Base-by-base conservation (phyloP, 2,888 invertebrate genomes). In the Busseola fusca region DNA sequence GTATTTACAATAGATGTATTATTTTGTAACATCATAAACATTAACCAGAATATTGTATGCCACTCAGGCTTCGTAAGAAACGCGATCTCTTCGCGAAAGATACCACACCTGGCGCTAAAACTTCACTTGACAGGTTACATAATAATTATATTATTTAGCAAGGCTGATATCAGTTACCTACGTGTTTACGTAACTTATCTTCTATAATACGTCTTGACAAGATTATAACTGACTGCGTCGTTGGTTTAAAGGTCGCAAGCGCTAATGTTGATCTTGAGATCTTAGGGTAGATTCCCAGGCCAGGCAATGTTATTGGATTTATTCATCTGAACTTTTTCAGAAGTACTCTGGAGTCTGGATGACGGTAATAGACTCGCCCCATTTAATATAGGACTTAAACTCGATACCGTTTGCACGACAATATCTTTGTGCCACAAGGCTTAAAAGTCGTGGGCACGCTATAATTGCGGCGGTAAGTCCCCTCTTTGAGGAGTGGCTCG, bases 81-180 rank as follows among this genome's bases (percentile, higher is more conserved):
- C 54, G 14, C 16, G n/a, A 52, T n/a, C 16, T 34, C 9, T 58
- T 48, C 12, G n/a, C 9, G 0, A 59, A 45, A n/a, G 0, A 30
- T 16, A 62, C n/a, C 12, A 37, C n/a, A 59, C n/a, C 50, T 52
- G 62, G 2, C 21, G 37, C 54, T 64, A 40, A 60, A 71, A 58
- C 62, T 52, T 63, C n/a, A 21, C 42, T 27, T 52, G 42, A 34
- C 57, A 40, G 21, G 40, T 62, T 37, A 60, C 45, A 58, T 45
- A 45, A 62, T 52, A n/a, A n/a, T n/a, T n/a, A 50, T 37, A 63
- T 37, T 63, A 67, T 14, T 74, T 63, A 67, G 37, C 16, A 54
- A 54, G 25, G 25, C 6, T 25, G 25, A 25, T 5, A 52, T 25
- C 16, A 54, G 52, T 54, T 27, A 27, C 14, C n/a, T 34, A 34